Evolutionary conservation across 2,113 vertebrate genomes (phyloP), one percentile per base, ranked within the genome.

Genomic region (Galeopterus variegatus): DNA sequence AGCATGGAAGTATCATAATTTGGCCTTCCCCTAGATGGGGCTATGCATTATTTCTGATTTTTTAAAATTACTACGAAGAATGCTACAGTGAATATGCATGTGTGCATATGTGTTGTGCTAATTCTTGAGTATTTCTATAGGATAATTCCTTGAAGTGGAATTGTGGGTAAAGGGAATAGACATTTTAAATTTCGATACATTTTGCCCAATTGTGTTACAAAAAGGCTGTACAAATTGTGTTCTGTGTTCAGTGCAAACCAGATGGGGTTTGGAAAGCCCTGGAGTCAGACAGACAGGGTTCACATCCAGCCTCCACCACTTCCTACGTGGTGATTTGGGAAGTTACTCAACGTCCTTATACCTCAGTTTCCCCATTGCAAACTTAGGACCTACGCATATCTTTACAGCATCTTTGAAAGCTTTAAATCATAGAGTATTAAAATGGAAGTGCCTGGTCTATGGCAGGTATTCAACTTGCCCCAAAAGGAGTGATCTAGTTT

Each of bases 401-500:
- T 62, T 6, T 88, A 64, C 75, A 75, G 11, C 33, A 9, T n/a
- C 5, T 45, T 73, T 15, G 73, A 67, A 54, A 67, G 12, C 33
- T 84, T 95, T 87, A 75, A 83, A 64, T 77, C 64, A 88, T 21
- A 60, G 41, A 8, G 33, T 33, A 58, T 28, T 31, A 52, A 89
- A 90, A 48, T 75, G 11, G 5, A 80, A 88, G 28, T 76, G 88
- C n/a, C 45, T 54, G n/a, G 31, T 45, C 28, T 75, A 8, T 21
- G 36, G 7, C 10, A 4, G 1, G 12, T 36, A 31, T 31, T 73
- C 19, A 45, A 4, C n/a, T 72, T 91, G 69, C 58, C 31, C 75
- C 2, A 48, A 90, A 60, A 84, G 17, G 21, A 75, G 14, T 12
- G 24, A 62, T 64, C 36, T 56, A 48, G 11, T 75, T 95, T 88